A percentile compares a stretch with the other conserved stretches of the same genome.
Conservation (phyloP, 1,140 invertebrate genomes). For the Drosophila lowei region DNA sequence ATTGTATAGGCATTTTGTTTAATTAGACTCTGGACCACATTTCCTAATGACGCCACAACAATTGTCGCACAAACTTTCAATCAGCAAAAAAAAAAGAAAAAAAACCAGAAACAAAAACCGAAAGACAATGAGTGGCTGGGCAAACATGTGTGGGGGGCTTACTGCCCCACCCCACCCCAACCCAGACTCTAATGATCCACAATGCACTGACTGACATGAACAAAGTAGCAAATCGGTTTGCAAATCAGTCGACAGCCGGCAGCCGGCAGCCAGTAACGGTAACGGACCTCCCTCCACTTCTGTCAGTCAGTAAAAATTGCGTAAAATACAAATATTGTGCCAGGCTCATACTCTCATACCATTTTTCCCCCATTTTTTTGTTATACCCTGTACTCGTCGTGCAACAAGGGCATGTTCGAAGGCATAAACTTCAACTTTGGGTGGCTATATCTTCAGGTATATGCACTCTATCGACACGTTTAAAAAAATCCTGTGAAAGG, state of each 20-base stretch:
- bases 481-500: too few species aligned
- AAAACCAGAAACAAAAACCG: conserved; percentile 4
- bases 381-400: conserved; percentile 1
- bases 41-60: conserved; percentile 69
- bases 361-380: conserved; percentile 31
- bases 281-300: conserved; percentile 13
- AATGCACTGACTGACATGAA: conserved; percentile 74
- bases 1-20: conserved; percentile 37
- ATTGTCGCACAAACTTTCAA: conserved; percentile 76
- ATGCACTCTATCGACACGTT: too few species aligned
- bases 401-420: too few species aligned
- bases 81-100: conserved; percentile 33
- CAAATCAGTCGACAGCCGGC: conserved; percentile 59
- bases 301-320: conserved; percentile 76
- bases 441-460: too few species aligned
- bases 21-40: conserved; percentile 53
- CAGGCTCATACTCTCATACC: conserved; percentile 43
- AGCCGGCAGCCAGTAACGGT: conserved; percentile 29
- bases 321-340: conserved; percentile 82
- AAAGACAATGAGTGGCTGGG: conserved; percentile 53
- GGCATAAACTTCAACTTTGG: too few species aligned
- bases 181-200: conserved; percentile 60
- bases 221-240: conserved; percentile 75
- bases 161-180: neutral
- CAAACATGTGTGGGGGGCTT: conserved; percentile 41